Percentiles rank a stretch among this genome's conserved stretches.
Evolutionary conservation across 1,140 invertebrate species (phyloP).

Genomic region (Bombus huntii): DNA sequence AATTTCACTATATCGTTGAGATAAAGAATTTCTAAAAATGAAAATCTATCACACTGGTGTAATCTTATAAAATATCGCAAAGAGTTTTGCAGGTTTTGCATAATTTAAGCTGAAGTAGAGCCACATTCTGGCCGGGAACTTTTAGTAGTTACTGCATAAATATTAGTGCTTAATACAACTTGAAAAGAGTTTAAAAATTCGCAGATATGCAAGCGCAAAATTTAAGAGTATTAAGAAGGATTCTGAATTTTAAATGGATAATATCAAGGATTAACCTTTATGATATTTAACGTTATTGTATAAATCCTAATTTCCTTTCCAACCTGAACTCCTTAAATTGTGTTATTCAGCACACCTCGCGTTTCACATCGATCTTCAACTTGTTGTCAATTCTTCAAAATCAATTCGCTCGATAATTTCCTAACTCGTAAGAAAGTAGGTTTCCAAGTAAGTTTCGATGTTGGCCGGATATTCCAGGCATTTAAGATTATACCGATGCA

Average conservation of each 20-base stretch:
- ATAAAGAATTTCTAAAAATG: neutral
- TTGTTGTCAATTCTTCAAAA: neutral
- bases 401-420: neutral
- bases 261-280: neutral
- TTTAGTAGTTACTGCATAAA: no score
- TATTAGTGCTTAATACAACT: neutral
- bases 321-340: neutral
- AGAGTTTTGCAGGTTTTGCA: neutral
- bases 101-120: no score
- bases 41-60: neutral
- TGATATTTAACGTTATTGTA: neutral
- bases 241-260: neutral
- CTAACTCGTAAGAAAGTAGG: neutral
- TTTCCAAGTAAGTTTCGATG: no score
- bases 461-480: neutral
- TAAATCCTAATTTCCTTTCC: no score
- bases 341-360: no score
- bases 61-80: neutral
- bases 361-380: neutral
- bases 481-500: no score
- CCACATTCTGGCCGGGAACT: no score
- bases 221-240: neutral
- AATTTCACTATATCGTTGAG: no score
- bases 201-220: neutral
- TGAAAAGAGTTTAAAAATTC: neutral